Conservation (phyloP, 2,888 invertebrate species). For the Elegia similella region DNA sequence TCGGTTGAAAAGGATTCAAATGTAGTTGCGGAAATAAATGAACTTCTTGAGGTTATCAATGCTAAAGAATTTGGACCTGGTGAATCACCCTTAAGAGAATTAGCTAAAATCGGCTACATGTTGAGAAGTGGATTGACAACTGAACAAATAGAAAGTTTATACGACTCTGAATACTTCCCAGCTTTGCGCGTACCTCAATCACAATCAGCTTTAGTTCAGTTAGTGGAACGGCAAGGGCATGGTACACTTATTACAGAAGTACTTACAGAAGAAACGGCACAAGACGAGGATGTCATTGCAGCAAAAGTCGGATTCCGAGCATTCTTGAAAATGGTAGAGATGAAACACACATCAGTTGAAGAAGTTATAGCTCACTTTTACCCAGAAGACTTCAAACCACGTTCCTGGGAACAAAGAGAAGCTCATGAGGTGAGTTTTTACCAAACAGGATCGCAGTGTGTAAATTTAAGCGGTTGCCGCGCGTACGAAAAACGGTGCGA, state of each 20-base stretch:
- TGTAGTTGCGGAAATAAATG: constrained; percentile 88
- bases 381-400: constrained; percentile 91
- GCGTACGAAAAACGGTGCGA: too few species aligned
- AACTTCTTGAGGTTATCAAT: constrained; percentile 87
- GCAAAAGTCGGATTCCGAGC: constrained; percentile 92
- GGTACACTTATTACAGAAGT: constrained; percentile 91
- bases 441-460: too few species aligned
- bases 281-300: constrained; percentile 88
- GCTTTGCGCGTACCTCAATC: constrained; percentile 90
- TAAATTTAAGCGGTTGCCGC: too few species aligned
- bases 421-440: constrained; percentile 80
- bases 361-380: constrained; percentile 91
- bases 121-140: constrained; percentile 88
- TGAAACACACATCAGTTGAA: constrained; percentile 90
- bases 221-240: constrained; percentile 92
- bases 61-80: constrained; percentile 91
- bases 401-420: constrained; percentile 90
- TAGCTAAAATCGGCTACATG: constrained; percentile 91
- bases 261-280: constrained; percentile 89
- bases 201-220: constrained; percentile 91
- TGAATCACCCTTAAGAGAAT: constrained; percentile 88
- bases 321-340: constrained; percentile 92
- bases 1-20: constrained; percentile 78
- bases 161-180: constrained; percentile 90
- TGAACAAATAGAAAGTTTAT: constrained; percentile 88